Conservation (phyloP, 1,140 invertebrate species). For the Drusus annulatus region DNA sequence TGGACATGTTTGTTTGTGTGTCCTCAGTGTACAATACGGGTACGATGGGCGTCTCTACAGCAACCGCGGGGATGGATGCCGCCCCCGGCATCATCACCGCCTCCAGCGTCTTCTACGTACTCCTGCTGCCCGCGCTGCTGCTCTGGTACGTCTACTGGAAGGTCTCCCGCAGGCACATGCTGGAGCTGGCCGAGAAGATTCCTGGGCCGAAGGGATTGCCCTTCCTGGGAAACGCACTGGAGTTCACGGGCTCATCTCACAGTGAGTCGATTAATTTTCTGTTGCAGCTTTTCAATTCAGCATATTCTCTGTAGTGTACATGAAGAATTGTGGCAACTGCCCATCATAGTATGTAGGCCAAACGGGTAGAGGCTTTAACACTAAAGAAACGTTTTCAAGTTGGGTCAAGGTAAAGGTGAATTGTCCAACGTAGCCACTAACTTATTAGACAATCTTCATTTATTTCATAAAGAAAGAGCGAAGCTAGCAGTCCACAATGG, state of each 20-base stretch:
- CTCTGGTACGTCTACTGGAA: constrained; percentile 83
- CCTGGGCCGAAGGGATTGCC: constrained; percentile 80
- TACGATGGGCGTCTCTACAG: constrained; percentile 50
- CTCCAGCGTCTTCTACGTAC: constrained; percentile 76
- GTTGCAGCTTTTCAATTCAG: no score
- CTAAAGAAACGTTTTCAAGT: no score
- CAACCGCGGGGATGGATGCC: constrained; percentile 33
- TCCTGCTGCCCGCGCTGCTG: constrained; percentile 78
- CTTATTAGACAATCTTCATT: no score
- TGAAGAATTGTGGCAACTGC: no score
- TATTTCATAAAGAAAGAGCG: no score
- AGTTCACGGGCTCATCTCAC: constrained; percentile 78
- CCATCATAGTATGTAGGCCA: no score
- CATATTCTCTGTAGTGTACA: no score
- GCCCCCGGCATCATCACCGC: constrained; percentile 64
- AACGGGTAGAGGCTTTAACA: no score
- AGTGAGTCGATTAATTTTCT: constrained; percentile 34
- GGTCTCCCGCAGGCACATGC: constrained; percentile 77
- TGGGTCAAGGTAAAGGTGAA: no score
- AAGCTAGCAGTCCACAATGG: no score
- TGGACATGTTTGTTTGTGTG: no score
- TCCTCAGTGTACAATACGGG: not conserved
- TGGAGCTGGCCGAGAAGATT: constrained; percentile 80
- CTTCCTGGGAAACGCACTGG: constrained; percentile 80
- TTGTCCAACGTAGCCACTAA: no score